Base-by-base conservation (phyloP, 2,113 vertebrate genomes). In the Oncorhynchus keta region DNA sequence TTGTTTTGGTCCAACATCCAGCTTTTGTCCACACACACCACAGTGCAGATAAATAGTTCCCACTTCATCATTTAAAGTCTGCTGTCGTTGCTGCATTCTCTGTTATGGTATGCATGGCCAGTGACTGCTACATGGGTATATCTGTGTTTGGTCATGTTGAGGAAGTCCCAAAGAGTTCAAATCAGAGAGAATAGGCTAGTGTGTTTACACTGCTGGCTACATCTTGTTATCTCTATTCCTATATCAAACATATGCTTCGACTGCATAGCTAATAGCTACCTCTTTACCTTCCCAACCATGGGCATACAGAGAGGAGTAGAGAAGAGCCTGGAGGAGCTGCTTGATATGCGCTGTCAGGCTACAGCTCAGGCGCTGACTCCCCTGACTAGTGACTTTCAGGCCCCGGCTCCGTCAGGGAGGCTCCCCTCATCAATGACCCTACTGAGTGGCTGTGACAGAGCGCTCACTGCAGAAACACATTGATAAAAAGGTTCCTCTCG, bases 321-420 rank as follows among this genome's bases (percentile, higher is more conserved):
- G 39, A 76, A 55, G 51, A 55, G 39, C 4, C 79, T 75, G 80
- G 77, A 79, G 81, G 81, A 83, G 75, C 89, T 92, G 87, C 87
- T 92, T 91, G 84, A 89, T 90, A 91, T 91, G 88, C 88, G 79
- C 78, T 72, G 88, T 86, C 84, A 88, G 83, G 81, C 81, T 77
- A 80, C 83, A 83, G 77, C 84, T 39, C 6, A 16, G 76, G 82
- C 80, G 78, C 84, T 18, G 26, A 73, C 86, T 81, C 86, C 83
- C 80, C 86, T 88, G 88, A 90, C 87, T 88, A 83, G 84, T 89
- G 81, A 28, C 84, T 85, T 89, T 88, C 87, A 89, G 87, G 87
- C 79, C 75, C 69, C 76, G 86, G 84, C 14, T 78, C 87, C 89
- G 88, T 86, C 80, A 74, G 81, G 85, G 45, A 75, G 79, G 83